These are phyloP conservation scores for Heliconius hortense DNA, from an alignment of 2,888 invertebrate species.

Conservation along the genomic window DNA sequence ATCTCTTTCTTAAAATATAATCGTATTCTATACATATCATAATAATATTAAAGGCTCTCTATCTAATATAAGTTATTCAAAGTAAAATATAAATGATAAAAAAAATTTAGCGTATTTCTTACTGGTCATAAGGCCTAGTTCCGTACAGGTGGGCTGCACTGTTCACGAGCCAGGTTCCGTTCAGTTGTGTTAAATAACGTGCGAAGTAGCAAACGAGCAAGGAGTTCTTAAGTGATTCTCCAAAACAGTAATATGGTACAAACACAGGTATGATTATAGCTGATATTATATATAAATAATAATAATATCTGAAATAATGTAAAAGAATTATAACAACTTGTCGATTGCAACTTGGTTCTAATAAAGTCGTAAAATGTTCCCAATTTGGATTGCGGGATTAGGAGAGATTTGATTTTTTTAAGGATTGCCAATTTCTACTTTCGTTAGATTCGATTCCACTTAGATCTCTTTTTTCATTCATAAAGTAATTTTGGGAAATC, in stretches of 20 bases:
- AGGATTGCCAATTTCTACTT: too few species aligned
- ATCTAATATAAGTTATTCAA: too few species aligned
- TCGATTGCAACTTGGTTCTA: not conserved
- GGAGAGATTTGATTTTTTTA: too few species aligned
- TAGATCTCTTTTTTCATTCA: too few species aligned
- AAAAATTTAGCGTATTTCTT: constrained; percentile 52
- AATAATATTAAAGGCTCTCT: too few species aligned
- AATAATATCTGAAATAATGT: constrained; percentile 83
- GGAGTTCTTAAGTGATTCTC: constrained; percentile 83
- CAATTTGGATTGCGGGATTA: too few species aligned
- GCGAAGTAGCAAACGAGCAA: constrained; percentile 83
- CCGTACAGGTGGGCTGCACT: constrained; percentile 91
- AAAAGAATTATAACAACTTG: not conserved
- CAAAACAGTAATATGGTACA: constrained; percentile 86
- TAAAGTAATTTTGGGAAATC: too few species aligned
- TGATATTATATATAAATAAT: constrained; percentile 80
- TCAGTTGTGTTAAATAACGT: constrained; percentile 84
- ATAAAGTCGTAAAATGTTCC: too few species aligned
- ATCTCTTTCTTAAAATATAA: too few species aligned
- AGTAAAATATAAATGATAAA: too few species aligned
- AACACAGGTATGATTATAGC: constrained; percentile 84
- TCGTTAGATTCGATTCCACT: too few species aligned
- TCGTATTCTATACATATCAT: too few species aligned
- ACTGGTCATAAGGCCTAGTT: constrained; percentile 89
- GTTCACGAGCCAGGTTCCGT: constrained; percentile 92